Evolutionary conservation across 2,888 invertebrate species (phyloP).

Genomic region (Oscheius sp.): DNA sequence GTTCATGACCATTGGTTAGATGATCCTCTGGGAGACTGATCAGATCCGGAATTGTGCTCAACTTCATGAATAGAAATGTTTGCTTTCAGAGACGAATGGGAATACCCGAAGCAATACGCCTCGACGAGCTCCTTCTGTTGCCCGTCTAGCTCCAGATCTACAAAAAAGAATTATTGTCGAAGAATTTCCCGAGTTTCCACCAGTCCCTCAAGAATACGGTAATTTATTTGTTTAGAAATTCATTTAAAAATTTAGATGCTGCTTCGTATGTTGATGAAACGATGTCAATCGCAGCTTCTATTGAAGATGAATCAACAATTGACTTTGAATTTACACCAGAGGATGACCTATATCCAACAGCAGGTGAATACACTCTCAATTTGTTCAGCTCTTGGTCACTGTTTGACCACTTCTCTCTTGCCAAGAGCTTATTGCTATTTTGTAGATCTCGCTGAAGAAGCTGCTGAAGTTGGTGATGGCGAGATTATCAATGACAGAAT

Average conservation of each 20-base stretch:
- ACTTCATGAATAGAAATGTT: conserved; percentile 3
- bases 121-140: conserved; percentile 13
- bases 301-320: conserved; percentile 42
- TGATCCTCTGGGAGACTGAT: neutral
- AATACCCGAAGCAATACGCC: conserved; percentile 29
- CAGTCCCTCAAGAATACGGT: conserved; percentile 31
- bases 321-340: conserved; percentile 39
- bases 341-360: conserved; percentile 43
- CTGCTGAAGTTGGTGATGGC: conserved; percentile 51
- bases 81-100: conserved; percentile 28
- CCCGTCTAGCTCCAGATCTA: neutral
- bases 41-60: neutral
- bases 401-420: conserved; percentile 10
- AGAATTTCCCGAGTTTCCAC: conserved; percentile 54
- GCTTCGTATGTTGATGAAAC: conserved; percentile 38
- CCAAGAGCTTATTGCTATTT: conserved; percentile 2
- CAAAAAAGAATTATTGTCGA: conserved; percentile 9
- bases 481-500: conserved; percentile 41
- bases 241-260: conserved; percentile 24
- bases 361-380: conserved; percentile 30
- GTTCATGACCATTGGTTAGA: neutral
- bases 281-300: conserved; percentile 41
- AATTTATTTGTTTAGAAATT: neutral
- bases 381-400: conserved; percentile 16
- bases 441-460: conserved; percentile 58